Percentiles rank a stretch among this genome's conserved stretches.
phyloP scores from a whole-genome alignment of 2,888 invertebrate genomes.

The Lamellibrachia columna region DNA sequence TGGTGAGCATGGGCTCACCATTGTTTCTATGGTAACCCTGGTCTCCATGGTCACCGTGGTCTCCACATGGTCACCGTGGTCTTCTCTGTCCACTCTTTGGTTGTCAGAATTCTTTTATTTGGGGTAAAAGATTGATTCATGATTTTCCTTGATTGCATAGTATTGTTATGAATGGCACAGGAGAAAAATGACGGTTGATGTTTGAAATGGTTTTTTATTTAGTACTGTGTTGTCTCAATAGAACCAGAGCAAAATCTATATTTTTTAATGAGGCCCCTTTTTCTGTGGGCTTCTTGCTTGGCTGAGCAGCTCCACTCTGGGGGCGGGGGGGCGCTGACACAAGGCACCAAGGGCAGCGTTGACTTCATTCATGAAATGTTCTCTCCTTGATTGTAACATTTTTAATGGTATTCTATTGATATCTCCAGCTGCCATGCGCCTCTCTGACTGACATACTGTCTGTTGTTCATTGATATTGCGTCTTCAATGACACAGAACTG shows the following conservation, averaged over 20 bases:
- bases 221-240: background rate
- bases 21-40: too few species aligned
- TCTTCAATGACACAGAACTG: background rate
- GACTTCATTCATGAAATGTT: too few species aligned
- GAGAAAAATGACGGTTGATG: background rate
- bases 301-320: too few species aligned
- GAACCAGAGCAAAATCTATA: background rate
- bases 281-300: too few species aligned
- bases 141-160: background rate
- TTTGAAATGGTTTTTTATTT: background rate
- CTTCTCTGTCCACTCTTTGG: too few species aligned
- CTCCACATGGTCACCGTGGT: too few species aligned
- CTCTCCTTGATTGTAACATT: too few species aligned
- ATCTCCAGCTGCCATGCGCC: background rate
- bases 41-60: too few species aligned
- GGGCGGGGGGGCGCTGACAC: too few species aligned
- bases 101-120: background rate
- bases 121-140: background rate
- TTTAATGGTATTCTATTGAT: background rate
- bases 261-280: background rate
- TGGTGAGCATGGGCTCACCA: too few species aligned
- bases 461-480: background rate
- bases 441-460: background rate
- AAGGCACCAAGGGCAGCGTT: too few species aligned
- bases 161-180: background rate